Evolutionary conservation across 2,113 vertebrate genomes (phyloP).

Genomic region (Chamaetylas fuelleborni): DNA sequence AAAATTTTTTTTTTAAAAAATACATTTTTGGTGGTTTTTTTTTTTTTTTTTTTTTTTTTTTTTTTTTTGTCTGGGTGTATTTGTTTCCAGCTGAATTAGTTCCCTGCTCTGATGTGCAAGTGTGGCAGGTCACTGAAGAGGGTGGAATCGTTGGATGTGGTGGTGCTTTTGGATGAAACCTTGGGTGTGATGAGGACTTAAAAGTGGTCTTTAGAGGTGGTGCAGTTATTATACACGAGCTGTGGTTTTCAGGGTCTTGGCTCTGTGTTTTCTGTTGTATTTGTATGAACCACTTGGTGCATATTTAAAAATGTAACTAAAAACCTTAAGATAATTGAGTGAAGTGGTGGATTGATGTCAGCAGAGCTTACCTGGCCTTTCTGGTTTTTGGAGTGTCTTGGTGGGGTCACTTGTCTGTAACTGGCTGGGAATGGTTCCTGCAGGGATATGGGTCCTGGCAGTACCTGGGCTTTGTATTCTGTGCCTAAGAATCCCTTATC

Average conservation of each 20-base stretch:
- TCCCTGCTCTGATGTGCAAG: background rate
- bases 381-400: background rate
- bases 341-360: background rate
- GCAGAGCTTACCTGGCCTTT: fast-evolving
- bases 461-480: background rate
- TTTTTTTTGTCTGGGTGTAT: background rate
- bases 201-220: background rate
- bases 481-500: background rate
- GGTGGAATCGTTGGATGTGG: background rate
- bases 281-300: background rate
- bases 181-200: background rate
- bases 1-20: background rate
- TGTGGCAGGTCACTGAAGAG: background rate
- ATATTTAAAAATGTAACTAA: background rate
- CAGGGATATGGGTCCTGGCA: background rate
- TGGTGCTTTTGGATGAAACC: background rate
- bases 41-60: background rate
- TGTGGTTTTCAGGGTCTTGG: background rate
- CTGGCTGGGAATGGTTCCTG: background rate
- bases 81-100: background rate
- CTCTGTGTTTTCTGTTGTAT: background rate
- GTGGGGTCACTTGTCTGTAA: background rate
- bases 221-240: background rate
- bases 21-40: fast-evolving
- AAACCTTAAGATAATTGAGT: background rate